A percentile compares a stretch with the other conserved stretches of the same genome.
Evolutionary conservation across 2,113 vertebrate species (phyloP).

Genomic region (Mirza zaza): DNA sequence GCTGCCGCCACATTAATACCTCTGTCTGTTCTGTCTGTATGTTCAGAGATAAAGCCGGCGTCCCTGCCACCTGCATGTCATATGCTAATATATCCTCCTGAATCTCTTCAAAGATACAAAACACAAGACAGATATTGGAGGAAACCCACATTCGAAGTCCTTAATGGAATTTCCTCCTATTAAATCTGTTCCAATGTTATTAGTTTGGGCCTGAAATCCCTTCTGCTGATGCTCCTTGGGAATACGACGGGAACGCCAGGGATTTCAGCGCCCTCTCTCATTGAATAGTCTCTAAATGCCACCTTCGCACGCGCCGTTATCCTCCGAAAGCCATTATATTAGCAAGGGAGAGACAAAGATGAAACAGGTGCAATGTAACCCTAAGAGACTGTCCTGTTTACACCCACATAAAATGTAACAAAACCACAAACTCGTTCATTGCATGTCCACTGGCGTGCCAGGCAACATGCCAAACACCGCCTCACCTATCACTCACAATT

Average conservation of each 20-base stretch:
- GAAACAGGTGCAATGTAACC: neutral
- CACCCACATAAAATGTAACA: accelerated
- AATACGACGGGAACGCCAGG: accelerated
- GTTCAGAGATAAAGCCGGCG: neutral
- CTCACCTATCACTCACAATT: accelerated
- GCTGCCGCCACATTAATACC: neutral
- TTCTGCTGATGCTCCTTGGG: neutral
- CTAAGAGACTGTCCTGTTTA: neutral
- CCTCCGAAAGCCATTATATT: neutral
- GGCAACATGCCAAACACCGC: accelerated
- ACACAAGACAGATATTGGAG: neutral
- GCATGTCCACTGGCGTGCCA: accelerated
- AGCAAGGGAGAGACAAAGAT: neutral
- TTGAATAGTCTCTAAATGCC: accelerated
- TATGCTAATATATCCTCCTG: neutral
- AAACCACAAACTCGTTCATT: accelerated
- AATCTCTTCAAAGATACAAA: conserved; percentile 7
- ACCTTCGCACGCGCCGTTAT: accelerated
- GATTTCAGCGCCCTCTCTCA: neutral
- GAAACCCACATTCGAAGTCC: neutral
- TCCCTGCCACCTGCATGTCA: accelerated
- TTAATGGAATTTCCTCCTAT: neutral
- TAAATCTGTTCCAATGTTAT: neutral
- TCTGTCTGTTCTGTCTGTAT: neutral
- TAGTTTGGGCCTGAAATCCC: neutral